Percentiles rank a stretch among this genome's conserved stretches.
Conservation (phyloP, 2,797 vertebrate species). For the Crocidura indochinensis region DNA sequence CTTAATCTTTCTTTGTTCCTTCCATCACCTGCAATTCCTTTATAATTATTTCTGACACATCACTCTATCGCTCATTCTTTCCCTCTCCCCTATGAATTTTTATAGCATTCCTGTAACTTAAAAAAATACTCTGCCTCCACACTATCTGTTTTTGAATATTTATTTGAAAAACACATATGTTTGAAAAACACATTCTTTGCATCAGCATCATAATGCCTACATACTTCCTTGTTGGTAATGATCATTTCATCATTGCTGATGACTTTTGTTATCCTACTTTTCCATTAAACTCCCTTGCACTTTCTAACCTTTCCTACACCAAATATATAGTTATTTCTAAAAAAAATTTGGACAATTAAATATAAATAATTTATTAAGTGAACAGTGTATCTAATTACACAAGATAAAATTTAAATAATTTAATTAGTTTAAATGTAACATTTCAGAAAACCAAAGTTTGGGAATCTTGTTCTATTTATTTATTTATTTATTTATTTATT, state of each 20-base stretch:
- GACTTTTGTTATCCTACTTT: no score
- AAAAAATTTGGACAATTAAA: neutral
- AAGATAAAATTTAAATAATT: constrained; percentile 5
- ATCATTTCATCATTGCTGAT: neutral
- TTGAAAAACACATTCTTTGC: neutral
- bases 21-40: no score
- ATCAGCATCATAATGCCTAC: neutral
- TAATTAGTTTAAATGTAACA: neutral
- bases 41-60: neutral
- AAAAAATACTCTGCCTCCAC: neutral
- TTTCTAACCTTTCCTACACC: no score
- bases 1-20: neutral
- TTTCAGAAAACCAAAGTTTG: constrained; percentile 31
- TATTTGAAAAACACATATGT: neutral
- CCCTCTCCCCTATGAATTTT: neutral
- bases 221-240: neutral
- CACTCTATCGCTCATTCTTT: neutral
- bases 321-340: no score
- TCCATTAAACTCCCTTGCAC: no score
- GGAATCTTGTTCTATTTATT: no score
- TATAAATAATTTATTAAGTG: constrained; percentile 22
- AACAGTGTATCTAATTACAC: neutral
- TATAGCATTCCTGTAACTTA: neutral
- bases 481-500: no score
- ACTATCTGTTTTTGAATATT: neutral